Evolutionary conservation across 2,113 vertebrate genomes (phyloP).

Genomic region (Tenebrosternarchus preto): DNA sequence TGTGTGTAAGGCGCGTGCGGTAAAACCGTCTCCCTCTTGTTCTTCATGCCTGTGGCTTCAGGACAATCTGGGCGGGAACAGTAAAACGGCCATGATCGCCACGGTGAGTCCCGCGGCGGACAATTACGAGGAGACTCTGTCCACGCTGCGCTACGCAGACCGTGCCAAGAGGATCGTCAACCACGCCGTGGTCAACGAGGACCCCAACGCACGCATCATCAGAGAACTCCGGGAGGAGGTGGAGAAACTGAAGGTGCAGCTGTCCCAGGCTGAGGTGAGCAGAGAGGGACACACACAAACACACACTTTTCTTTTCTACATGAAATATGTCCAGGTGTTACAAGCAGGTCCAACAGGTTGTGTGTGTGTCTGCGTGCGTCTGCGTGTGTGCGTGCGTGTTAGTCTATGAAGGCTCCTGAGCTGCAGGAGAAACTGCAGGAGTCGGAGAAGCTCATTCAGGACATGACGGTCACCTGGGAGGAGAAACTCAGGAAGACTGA

Average conservation of each 20-base stretch:
- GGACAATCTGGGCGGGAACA: constrained; percentile 98
- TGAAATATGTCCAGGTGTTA: no score
- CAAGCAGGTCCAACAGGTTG: no score
- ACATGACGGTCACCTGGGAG: constrained; percentile 97
- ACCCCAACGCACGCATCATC: constrained; percentile 96
- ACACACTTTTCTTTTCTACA: no score
- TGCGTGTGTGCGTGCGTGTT: constrained; percentile 62
- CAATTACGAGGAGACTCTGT: constrained; percentile 97
- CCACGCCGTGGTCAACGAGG: constrained; percentile 95
- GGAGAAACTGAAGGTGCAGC: constrained; percentile 92
- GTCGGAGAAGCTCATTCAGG: constrained; percentile 96
- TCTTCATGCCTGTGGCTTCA: constrained; percentile 56
- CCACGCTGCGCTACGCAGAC: constrained; percentile 93
- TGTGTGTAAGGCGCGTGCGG: no score
- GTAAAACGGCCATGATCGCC: constrained; percentile 98
- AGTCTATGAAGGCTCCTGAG: constrained; percentile 97
- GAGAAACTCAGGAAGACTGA: constrained; percentile 97
- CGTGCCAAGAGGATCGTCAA: constrained; percentile 97
- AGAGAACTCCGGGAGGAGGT: constrained; percentile 95
- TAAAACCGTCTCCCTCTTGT: not conserved
- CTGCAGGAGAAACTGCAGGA: constrained; percentile 96
- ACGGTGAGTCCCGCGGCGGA: constrained; percentile 96
- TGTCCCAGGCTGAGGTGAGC: constrained; percentile 91
- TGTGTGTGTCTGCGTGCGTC: constrained; percentile 62
- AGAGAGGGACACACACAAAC: constrained; percentile 1